Evolutionary conservation across 2,888 invertebrate species (phyloP), one percentile per base, ranked within the genome.

Genomic region (Hetaerina titia): DNA sequence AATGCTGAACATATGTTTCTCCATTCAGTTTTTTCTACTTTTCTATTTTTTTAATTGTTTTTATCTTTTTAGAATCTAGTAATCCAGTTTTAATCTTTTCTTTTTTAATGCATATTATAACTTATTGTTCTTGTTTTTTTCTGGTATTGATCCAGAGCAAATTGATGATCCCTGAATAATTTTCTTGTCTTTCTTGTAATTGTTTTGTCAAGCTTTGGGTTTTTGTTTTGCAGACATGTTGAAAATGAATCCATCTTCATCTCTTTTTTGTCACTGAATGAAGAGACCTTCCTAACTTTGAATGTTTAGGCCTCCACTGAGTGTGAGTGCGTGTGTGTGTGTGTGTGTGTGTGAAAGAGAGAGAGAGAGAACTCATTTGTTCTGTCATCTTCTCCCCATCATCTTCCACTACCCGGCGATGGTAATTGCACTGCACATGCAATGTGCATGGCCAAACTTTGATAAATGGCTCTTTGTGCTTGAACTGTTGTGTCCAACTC

Each of bases 401-500:
- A 11, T n/a, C n/a, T n/a, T n/a, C 69, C 8, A 22, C 19, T 22
- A 69, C 22, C 17, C 9, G 69, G 69, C 69, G n/a, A 69, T 69
- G 8, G 8, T 9, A 22, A n/a, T 69, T n/a, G n/a, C 8, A 5
- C 69, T 63, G 11, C 63, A 63, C 63, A 63, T 5, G 5, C 17
- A 63, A 17, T 63, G 63, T 60, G 11, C 17, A 60, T 31, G 31
- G 22, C 13, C 13, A 25, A 81, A 25, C 31, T 25, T 22, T 81
- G 81, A 81, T 81, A 25, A 25, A 31, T 25, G 25, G 81, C 81
- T 81, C 15, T 25, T 25, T 81, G 81, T 69, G 92, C 45, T 56
- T 69, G 92, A 31, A 92, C 96, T 96, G 95, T 97, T 97, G 69
- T 69, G 69, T 69, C 74, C 92, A 56, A 92, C 64, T 96, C 97